Evolutionary conservation across 2,888 invertebrate genomes (phyloP), one percentile per base, ranked within the genome.

Genomic region (Microctonus aethiopoides): DNA sequence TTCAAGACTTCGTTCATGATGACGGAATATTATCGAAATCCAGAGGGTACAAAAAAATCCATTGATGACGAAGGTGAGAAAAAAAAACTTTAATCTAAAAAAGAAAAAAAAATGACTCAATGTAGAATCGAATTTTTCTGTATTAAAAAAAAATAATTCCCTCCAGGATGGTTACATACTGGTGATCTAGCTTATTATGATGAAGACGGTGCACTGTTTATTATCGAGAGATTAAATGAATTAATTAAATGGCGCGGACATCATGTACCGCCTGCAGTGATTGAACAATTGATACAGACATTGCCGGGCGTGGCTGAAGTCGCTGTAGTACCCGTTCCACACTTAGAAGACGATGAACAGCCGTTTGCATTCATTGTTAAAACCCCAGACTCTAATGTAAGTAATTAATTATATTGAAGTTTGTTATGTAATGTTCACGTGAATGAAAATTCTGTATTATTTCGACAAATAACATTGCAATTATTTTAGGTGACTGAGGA

Each of bases 141-240:
- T n/a, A n/a, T n/a, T 10, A 36, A 9, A 10, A 36, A 5, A 10
- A 10, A 36, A 36, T 9, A 13, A 54, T 65, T 4, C 13, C 52
- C 54, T 36, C 16, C 20, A 80, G 79, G 79, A 5, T 84, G 79
- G 79, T 65, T 79, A 22, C 79, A 79, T 59, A 81, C 80, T 0
- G 83, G 83, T 32, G 82, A 84, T 75, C 66, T 82, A 9, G 77
- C 75, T 32, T 80, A 81, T 68, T 79, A 77, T 63, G 79, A 84
- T 68, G 75, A 78, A 46, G 75, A 82, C 36, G 79, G 78, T 10
- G 74, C 80, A 59, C 63, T 82, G 22, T 84, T 78, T 68, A 76
- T 80, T 56, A 72, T 82, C 11, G 82, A 83, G 46, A 76, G 84
- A 73, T 68, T 83, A 10, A 80, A 79, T 39, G 81, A 81, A 52